Evolutionary conservation across 1,140 invertebrate species (phyloP), one percentile per base, ranked within the genome.

Genomic region (Hylaeus anthracinus): DNA sequence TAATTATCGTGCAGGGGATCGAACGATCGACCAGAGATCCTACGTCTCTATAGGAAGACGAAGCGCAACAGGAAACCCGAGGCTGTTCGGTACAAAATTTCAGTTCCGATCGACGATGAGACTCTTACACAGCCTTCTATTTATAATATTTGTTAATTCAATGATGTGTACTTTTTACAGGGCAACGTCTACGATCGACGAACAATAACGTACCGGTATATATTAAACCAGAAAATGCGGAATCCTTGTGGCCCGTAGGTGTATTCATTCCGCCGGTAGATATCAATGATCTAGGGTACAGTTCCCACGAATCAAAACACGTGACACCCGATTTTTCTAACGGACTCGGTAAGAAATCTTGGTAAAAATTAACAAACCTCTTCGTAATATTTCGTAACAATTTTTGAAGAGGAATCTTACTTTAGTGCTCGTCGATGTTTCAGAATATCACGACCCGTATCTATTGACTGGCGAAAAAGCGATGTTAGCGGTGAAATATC

Each of bases 381-480:
- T n/a, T n/a, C n/a, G n/a, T n/a, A n/a, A n/a, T n/a, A n/a, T n/a
- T n/a, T n/a, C n/a, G 51, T 3, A 9, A 15, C 37, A 64, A 1
- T 41, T 63, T 63, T 4, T 4, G 3, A 56, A 66, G 15, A 1
- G 10, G 65, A 41, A 41, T 41, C 2, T 43, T 10, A 5, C 5
- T 41, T 51, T 37, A 5, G 1, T 1, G 8, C 45, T 77, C 5
- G 6, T 45, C 39, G 3, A 69, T 78, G 60, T 87, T 85, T 45
- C 67, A 90, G 88, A 78, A 6, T 83, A 89, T 78, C 84, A 89
- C 2, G 95, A 95, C 76, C 94, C 95, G 3, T 93, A 94, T 81
- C 87, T 95, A 55, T 82, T 95, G 64, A 93, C 94, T 66, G 94
- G 94, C 0, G 90, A 93, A 1, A 92, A 94, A 75, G 95, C 95